Evolutionary conservation across 2,888 invertebrate genomes (phyloP), one percentile per base, ranked within the genome.

Genomic region (Noctua comes): DNA sequence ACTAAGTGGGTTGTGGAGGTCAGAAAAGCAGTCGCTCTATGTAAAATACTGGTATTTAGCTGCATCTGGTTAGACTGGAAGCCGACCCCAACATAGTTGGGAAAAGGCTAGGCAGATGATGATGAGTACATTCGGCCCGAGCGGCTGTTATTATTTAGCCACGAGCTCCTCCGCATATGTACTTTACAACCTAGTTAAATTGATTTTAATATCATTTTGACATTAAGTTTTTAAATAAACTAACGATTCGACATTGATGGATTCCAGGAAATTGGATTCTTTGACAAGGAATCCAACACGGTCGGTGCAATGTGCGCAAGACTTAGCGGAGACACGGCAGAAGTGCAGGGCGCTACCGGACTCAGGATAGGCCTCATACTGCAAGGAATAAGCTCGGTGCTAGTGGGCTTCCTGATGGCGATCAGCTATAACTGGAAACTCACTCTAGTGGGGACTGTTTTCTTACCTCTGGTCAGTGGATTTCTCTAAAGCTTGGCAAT

Each of bases 271-370:
- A 97, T 98, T 84, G 97, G 97, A 0, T 98, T 97, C 96, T 98
- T 97, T 91, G 98, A 98, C 89, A 97, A 97, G 77, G 97, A 97
- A 57, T 89, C 91, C 3, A 98, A 98, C 91, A 97, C 97, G 68
- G 97, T 97, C 0, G 98, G 98, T 2, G 97, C 97, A 0, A 92
- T 98, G 18, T 97, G 97, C 88, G 97, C 98, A 0, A 94, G 98
- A 62, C 93, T 98, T 0, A 97, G 97, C 66, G 97, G 97, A 4
- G 98, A 98, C 87, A 97, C 98, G 0, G 97, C 97, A 0, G 97
- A 97, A 74, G 97, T 98, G 0, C 98, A 98, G 88, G 97, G 97
- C 0, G 98, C 97, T 1, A 97, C 98, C 0, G 98, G 98, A 0
- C 95, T 97, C 54, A 93, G 97, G 65, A 94, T 98, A 31, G 97